Base-by-base conservation (phyloP, 2,888 invertebrate species). In the Tipula lateralis region DNA sequence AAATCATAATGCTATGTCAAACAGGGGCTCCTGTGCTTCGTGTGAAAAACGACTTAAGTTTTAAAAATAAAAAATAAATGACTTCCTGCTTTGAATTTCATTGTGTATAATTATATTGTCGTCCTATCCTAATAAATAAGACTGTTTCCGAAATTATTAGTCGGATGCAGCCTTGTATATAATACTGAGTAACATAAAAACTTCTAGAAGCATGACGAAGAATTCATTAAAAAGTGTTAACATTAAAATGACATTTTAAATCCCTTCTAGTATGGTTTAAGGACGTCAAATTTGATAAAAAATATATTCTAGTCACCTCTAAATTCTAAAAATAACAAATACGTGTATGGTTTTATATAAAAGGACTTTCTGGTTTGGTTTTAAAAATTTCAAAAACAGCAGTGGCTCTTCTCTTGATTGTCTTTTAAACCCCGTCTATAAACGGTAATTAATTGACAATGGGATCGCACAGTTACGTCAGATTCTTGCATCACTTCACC, bases 401-500 rank as follows among this genome's bases (percentile, higher is more conserved):
- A 82, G 3, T 32, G 12, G 30, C 82, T n/a, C 16, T 29, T 82
- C 7, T 82, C 82, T 4, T 82, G 30, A 16, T 82, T 30, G 19
- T 34, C 36, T 83, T 83, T 34, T 34, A 83, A 19, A 9, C 83
- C 83, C 19, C 83, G 83, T 24, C 36, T 6, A 34, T 19, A 83
- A 16, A 83, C 83, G 0, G 30, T 83, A 19, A 83, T 34, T 83
- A 83, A 34, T 34, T 83, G 83, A 34, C 83, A 34, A 83, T 83
- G 83, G 19, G 30, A 93, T 93, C 92, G 92, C 89, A 94, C 93
- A 86, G 92, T 92, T 84, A 95, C 91, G 88, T 93, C 92, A 50
- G 93, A 91, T 87, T 93, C 92, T 85, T 91, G 91, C 85, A 95
- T 91, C 39, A 95, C 91, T 89, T 96, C 96, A 16, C 96, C 96